Conservation (phyloP, 2,888 invertebrate species). For the Sialis fuliginosa region DNA sequence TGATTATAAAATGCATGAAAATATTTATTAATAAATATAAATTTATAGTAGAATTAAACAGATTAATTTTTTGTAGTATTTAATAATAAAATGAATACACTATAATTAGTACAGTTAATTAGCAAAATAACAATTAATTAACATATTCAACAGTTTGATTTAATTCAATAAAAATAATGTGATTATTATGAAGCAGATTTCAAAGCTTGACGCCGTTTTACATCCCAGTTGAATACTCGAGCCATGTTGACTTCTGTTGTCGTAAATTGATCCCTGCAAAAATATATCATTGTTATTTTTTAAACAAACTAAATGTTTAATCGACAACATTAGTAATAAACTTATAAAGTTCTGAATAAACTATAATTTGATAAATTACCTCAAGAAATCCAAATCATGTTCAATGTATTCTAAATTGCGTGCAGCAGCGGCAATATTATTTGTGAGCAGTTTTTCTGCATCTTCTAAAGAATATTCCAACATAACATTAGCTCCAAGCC, state of each 20-base stretch:
- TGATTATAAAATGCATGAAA: no score
- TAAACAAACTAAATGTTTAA: neutral
- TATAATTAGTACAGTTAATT: no score
- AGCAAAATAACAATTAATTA: no score
- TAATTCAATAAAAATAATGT: neutral
- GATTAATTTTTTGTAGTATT: no score
- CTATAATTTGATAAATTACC: slow-evolving; percentile 27
- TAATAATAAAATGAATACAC: no score
- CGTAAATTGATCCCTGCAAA: slow-evolving; percentile 83
- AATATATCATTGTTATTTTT: slow-evolving; percentile 3
- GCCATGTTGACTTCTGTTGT: slow-evolving; percentile 99
- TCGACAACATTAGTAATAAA: neutral
- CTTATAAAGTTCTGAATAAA: neutral
- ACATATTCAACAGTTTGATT: no score
- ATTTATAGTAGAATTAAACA: no score
- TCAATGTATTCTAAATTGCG: slow-evolving; percentile 71
- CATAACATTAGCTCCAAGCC: slow-evolving; percentile 92
- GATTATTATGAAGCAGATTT: slow-evolving; percentile 23
- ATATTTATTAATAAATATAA: no score
- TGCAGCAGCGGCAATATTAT: slow-evolving; percentile 70
- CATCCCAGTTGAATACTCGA: slow-evolving; percentile 95
- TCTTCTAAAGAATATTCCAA: slow-evolving; percentile 86
- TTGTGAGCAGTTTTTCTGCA: slow-evolving; percentile 65
- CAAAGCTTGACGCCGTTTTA: slow-evolving; percentile 71
- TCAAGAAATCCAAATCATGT: slow-evolving; percentile 83